Percentiles rank a stretch among this genome's conserved stretches.
Conservation (phyloP, 2,113 vertebrate genomes). For the Penelope pileata region DNA sequence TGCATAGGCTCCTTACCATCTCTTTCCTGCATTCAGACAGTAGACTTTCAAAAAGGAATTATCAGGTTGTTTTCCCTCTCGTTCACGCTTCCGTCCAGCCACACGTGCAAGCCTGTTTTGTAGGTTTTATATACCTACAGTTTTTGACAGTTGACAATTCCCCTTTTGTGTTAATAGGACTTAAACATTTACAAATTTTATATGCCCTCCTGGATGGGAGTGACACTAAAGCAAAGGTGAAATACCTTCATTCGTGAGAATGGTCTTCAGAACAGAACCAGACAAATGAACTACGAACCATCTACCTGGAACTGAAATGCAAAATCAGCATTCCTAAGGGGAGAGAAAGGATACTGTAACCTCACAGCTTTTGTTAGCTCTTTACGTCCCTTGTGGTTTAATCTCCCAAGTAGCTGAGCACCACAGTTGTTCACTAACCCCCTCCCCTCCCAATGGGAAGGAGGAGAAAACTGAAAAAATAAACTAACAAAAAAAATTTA, state of each 20-base stretch:
- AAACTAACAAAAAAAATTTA: too few species aligned
- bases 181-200: not conserved
- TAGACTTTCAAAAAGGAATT: too few species aligned
- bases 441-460: too few species aligned
- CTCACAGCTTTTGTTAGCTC: not conserved
- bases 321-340: rapidly evolving
- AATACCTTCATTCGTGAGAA: not conserved
- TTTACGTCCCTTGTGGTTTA: not conserved
- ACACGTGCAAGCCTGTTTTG: too few species aligned
- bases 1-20: too few species aligned
- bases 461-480: too few species aligned
- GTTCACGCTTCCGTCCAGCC: too few species aligned
- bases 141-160: not conserved
- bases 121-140: too few species aligned
- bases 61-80: too few species aligned
- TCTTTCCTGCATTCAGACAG: too few species aligned
- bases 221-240: not conserved
- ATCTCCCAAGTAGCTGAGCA: too few species aligned
- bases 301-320: not conserved
- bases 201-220: not conserved
- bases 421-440: too few species aligned
- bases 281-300: not conserved
- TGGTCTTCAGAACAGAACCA: not conserved
- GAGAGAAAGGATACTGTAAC: not conserved
- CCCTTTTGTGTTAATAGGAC: rapidly evolving